phyloP scores from a whole-genome alignment of 2,888 invertebrate species.

The Polyommatus icarus region DNA sequence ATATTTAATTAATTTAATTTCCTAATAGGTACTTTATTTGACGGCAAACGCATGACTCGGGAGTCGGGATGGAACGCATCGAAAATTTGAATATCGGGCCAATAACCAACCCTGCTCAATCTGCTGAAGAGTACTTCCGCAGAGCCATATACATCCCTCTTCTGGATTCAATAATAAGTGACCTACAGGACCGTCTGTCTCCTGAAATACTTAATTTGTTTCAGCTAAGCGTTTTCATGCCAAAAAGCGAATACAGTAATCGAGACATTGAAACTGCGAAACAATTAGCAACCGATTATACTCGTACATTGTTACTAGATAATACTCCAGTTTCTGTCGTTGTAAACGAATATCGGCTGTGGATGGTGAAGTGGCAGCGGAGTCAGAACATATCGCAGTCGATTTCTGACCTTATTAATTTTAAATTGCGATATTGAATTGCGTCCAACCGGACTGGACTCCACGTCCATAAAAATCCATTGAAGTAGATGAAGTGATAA shows the following conservation, averaged over 20 bases:
- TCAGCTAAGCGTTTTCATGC: constrained; percentile 43
- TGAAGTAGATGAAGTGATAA: not conserved
- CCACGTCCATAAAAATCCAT: not conserved
- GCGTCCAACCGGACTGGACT: not conserved
- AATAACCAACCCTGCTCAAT: constrained; percentile 13
- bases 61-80: no score
- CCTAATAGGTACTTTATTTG: no score
- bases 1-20: no score
- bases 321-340: not conserved
- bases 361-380: constrained; percentile 38
- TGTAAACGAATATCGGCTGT: constrained; percentile 30
- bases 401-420: constrained; percentile 36
- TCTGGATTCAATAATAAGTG: constrained; percentile 44
- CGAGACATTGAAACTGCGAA: constrained; percentile 37
- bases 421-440: no score
- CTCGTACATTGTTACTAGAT: not conserved
- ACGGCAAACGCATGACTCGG: no score
- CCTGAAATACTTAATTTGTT: constrained; percentile 44
- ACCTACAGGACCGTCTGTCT: constrained; percentile 38
- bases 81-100: no score
- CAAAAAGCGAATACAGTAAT: constrained; percentile 40
- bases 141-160: constrained; percentile 46
- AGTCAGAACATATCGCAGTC: constrained; percentile 42
- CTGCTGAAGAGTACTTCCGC: constrained; percentile 43
- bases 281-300: constrained; percentile 36